A percentile compares a stretch with the other conserved stretches of the same genome.
Evolutionary conservation across 2,797 vertebrate species (phyloP).

Genomic region (Neosalanx taihuensis): DNA sequence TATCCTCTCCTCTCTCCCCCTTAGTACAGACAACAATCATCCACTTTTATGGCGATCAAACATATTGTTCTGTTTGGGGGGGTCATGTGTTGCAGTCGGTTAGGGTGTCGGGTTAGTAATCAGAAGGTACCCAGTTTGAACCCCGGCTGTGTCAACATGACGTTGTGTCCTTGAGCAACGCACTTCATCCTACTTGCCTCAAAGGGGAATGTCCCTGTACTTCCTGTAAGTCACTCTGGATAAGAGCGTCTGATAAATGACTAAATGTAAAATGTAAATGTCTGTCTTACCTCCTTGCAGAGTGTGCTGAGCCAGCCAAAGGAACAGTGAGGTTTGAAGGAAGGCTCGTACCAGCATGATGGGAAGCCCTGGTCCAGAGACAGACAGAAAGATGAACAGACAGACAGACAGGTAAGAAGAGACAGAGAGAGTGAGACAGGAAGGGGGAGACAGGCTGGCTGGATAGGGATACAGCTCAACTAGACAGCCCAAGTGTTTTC

Average conservation of each 20-base stretch:
- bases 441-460: slow-evolving; percentile 8
- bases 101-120: no score
- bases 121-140: no score
- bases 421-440: slow-evolving; percentile 10
- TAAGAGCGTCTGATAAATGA: no score
- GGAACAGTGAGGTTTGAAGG: slow-evolving; percentile 72
- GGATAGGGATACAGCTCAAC: slow-evolving; percentile 20
- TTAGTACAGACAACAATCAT: no score
- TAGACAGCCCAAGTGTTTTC: slow-evolving; percentile 19
- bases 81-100: no score
- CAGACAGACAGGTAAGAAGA: slow-evolving; percentile 3
- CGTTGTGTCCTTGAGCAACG: no score
- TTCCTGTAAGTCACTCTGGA: no score
- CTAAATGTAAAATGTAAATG: no score
- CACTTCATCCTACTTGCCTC: no score
- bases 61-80: not conserved
- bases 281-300: slow-evolving; percentile 75
- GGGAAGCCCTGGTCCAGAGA: slow-evolving; percentile 25
- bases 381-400: slow-evolving; percentile 22
- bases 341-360: slow-evolving; percentile 69
- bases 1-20: no score
- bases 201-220: no score
- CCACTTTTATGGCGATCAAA: not conserved
- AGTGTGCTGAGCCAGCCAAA: slow-evolving; percentile 70
- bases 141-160: no score